Evolutionary conservation across 64 coral and sea anemone species (phyloP).

Genomic region (Stylophora pistillata): DNA sequence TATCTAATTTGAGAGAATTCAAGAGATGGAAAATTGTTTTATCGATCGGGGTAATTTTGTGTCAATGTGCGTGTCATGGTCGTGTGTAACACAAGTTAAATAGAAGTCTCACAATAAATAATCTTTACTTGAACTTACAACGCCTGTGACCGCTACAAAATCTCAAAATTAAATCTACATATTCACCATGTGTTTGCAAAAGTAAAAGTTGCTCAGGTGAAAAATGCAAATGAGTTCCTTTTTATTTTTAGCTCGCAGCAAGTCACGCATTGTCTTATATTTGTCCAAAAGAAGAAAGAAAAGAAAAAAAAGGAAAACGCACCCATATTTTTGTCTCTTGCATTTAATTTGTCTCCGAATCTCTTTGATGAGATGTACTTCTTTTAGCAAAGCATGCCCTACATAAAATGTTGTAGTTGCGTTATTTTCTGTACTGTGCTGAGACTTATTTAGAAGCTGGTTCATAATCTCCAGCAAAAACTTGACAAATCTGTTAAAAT

Average conservation of each 20-base stretch:
- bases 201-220: neutral
- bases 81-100: neutral
- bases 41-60: neutral
- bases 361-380: neutral
- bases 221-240: conserved; percentile 17
- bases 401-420: too few relatives aligned
- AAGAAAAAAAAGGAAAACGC: neutral
- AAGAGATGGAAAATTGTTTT: neutral
- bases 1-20: neutral
- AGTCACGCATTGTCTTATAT: neutral
- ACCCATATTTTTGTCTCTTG: neutral
- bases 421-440: too few relatives aligned
- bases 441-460: too few relatives aligned
- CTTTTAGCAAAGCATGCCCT: too few relatives aligned
- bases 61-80: neutral
- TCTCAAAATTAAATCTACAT: neutral
- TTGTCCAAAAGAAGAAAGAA: neutral
- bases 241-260: neutral
- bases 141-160: neutral
- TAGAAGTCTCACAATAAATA: too few relatives aligned
- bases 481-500: too few relatives aligned
- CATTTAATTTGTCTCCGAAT: neutral
- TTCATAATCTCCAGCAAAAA: too few relatives aligned
- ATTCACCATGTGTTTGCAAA: neutral
- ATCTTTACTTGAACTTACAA: too few relatives aligned